phyloP scores from a whole-genome alignment of 2,113 vertebrate species.

The Gracilinanus agilis region DNA sequence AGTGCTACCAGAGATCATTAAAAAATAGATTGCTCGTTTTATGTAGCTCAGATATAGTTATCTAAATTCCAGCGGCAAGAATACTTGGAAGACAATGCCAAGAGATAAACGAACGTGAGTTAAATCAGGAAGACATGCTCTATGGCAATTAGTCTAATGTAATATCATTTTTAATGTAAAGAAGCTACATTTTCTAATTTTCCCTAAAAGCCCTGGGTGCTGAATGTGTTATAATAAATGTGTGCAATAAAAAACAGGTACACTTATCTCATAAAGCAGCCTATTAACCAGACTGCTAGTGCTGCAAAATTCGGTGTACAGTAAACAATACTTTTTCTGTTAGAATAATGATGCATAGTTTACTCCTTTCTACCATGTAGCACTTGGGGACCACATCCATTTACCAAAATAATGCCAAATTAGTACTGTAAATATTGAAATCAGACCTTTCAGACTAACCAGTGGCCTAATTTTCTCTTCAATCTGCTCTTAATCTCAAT shows the following conservation, averaged over 20 bases:
- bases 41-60: conserved; percentile 81
- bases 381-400: conserved; percentile 86
- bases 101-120: conserved; percentile 79
- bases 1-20: conserved; percentile 81
- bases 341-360: conserved; percentile 85
- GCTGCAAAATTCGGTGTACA: conserved; percentile 83
- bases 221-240: conserved; percentile 85
- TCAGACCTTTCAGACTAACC: conserved; percentile 91
- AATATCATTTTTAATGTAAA: conserved; percentile 84
- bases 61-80: conserved; percentile 76
- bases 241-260: conserved; percentile 86
- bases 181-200: conserved; percentile 82
- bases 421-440: conserved; percentile 96
- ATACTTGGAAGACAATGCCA: conserved; percentile 80
- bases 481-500: conserved; percentile 98
- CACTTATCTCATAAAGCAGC: conserved; percentile 85
- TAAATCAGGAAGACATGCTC: conserved; percentile 74
- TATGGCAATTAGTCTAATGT: conserved; percentile 80
- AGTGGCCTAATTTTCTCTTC: conserved; percentile 94
- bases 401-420: conserved; percentile 95
- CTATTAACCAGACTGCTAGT: conserved; percentile 87
- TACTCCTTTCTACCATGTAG: conserved; percentile 83
- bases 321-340: conserved; percentile 87
- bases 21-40: conserved; percentile 84
- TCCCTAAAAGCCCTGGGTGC: conserved; percentile 80